Percentiles rank a stretch among this genome's conserved stretches.
phyloP scores from a whole-genome alignment of 2,888 invertebrate genomes.

The Synergus itoensis region DNA sequence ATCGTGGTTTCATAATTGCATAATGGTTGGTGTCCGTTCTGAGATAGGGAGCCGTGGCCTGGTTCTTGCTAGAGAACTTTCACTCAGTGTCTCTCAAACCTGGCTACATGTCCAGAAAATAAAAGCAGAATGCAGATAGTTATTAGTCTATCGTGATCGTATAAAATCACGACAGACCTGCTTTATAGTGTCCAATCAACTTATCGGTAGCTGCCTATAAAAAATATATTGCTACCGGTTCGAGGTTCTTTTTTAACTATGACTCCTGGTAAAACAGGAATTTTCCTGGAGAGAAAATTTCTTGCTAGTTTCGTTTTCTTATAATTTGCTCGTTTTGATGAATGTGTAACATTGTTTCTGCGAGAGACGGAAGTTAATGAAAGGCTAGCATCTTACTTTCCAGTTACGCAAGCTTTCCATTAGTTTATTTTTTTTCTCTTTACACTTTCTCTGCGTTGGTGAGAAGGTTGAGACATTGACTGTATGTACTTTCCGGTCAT shows the following conservation, averaged over 20 bases:
- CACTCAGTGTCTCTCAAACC: constrained; percentile 59
- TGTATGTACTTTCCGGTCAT: constrained; percentile 8
- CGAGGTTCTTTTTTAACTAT: neutral
- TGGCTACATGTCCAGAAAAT: constrained; percentile 18
- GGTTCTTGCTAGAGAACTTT: constrained; percentile 70
- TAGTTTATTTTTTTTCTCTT: constrained; percentile 22
- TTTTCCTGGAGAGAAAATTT: neutral
- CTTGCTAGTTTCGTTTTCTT: neutral
- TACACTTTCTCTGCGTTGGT: constrained; percentile 18
- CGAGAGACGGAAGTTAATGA: constrained; percentile 26
- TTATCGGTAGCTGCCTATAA: neutral
- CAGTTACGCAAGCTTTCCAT: constrained; percentile 29
- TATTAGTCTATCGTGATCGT: neutral
- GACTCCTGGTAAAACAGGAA: neutral
- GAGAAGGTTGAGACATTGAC: constrained; percentile 18
- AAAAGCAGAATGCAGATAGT: neutral
- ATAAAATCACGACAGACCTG: neutral
- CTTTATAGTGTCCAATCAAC: neutral
- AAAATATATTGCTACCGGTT: constrained; percentile 22
- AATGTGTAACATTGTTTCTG: constrained; percentile 19
- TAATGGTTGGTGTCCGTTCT: constrained; percentile 61
- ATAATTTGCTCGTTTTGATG: neutral
- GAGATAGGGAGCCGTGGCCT: constrained; percentile 72
- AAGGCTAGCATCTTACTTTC: constrained; percentile 20
- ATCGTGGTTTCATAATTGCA: constrained; percentile 63